Base-by-base conservation (phyloP, 2,113 vertebrate species). In the Phodopus roborovskii region DNA sequence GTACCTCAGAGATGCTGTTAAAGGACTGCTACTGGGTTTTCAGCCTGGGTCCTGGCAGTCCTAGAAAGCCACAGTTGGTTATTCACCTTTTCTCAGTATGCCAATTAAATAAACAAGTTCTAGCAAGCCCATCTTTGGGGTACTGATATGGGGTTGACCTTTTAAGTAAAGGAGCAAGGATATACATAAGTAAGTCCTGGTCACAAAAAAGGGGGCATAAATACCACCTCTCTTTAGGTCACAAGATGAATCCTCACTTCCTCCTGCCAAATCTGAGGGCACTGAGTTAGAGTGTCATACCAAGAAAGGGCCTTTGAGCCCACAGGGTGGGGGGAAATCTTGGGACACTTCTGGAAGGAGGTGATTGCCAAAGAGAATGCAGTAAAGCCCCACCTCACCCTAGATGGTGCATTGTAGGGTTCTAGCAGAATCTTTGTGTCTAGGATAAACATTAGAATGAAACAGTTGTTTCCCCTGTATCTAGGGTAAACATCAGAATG, bases 271-370 rank as follows among this genome's bases (percentile, higher is more conserved):
- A 28, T 28, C 71, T 17, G 36, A 53, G 79, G 70, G 45, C 53
- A 48, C 79, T 4, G 4, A 10, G 70, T 53, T 19, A n/a, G 48
- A 53, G 6, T 78, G 62, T 89, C 62, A 62, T 30, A 28, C 62
- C 48, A 56, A 13, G n/a, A 30, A 36, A 28, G 50, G 64, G 30
- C 53, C 48, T 81, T 36, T 39, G 62, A 22, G 5, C 33, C 42
- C 33, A 4, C 71, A 28, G 68, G 62, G 74, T 36, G 48, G 56
- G 82, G 30, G 45, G 66, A 84, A 92, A 85, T 64, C 94, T 84
- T n/a, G 39, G 92, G 83, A 66, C 70, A 82, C 88, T 92, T 93
- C 93, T 22, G 24, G 74, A 77, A 84, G 89, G 77, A 96, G 48
- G 62, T 74, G 50, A 19, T 30, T 70, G 19, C 60, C 6, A 7